Evolutionary conservation across 2,113 vertebrate species (phyloP).

Genomic region (Terrapene triunguis): DNA sequence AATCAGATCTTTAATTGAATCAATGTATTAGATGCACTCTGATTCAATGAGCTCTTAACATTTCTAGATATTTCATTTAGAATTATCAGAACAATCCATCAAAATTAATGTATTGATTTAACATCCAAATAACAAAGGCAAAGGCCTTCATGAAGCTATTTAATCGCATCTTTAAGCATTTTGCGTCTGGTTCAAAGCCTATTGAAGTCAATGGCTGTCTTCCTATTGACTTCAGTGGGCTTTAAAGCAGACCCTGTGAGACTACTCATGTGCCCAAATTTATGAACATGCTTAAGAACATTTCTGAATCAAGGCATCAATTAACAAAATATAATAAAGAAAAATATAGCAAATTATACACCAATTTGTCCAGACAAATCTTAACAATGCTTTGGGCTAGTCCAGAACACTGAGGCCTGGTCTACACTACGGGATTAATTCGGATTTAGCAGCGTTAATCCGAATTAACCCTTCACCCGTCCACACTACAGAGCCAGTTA

Average conservation of each 20-base stretch:
- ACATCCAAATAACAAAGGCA: neutral
- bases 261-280: neutral
- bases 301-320: neutral
- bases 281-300: neutral
- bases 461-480: too few relatives aligned
- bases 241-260: neutral
- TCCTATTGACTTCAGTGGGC: neutral
- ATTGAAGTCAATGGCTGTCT: neutral
- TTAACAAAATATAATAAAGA: neutral
- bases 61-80: neutral
- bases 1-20: neutral
- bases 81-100: neutral
- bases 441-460: too few relatives aligned
- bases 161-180: neutral
- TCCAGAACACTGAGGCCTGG: neutral
- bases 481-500: too few relatives aligned
- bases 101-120: neutral
- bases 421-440: too few relatives aligned
- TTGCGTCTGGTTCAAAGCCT: neutral
- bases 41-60: neutral
- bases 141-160: neutral
- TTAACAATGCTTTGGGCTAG: neutral
- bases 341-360: neutral
- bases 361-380: neutral
- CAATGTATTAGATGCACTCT: neutral